phyloP scores from a whole-genome alignment of 2,888 invertebrate genomes.

The Dicranocentrus wangi region DNA sequence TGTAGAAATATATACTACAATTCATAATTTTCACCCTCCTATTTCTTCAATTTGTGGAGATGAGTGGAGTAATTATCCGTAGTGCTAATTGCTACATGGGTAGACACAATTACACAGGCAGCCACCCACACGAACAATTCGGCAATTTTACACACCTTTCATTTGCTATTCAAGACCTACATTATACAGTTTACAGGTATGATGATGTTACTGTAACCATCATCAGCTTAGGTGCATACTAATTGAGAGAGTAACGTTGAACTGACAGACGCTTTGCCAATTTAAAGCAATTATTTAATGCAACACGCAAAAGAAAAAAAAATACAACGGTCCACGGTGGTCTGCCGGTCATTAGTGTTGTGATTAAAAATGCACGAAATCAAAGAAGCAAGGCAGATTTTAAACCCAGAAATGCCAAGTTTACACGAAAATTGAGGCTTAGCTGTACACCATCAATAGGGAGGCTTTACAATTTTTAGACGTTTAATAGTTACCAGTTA shows the following conservation, averaged over 20 bases:
- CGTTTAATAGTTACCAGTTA: neutral
- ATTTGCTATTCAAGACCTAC: slow-evolving; percentile 31
- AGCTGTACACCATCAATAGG: no score
- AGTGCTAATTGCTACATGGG: slow-evolving; percentile 1
- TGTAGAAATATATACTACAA: no score
- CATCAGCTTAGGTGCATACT: neutral
- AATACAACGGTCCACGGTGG: slow-evolving; percentile 1
- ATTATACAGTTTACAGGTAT: neutral
- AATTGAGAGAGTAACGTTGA: slow-evolving; percentile 8
- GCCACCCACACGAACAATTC: slow-evolving; percentile 57
- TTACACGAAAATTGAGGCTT: no score
- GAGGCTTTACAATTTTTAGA: no score
- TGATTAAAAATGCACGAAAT: neutral
- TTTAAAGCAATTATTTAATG: slow-evolving; percentile 53
- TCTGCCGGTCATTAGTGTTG: neutral
- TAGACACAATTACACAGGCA: neutral
- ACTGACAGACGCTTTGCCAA: slow-evolving; percentile 17
- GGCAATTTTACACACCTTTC: slow-evolving; percentile 62
- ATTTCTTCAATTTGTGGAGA: no score
- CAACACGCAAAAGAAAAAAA: slow-evolving; percentile 39
- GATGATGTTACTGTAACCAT: neutral
- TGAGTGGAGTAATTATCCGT: no score
- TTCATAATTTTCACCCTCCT: no score
- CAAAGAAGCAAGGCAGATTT: neutral
- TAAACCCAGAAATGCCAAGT: neutral